A percentile compares a stretch with the other conserved stretches of the same genome.
Conservation (phyloP, 2,113 vertebrate genomes). For the Xenopus laevis region DNA sequence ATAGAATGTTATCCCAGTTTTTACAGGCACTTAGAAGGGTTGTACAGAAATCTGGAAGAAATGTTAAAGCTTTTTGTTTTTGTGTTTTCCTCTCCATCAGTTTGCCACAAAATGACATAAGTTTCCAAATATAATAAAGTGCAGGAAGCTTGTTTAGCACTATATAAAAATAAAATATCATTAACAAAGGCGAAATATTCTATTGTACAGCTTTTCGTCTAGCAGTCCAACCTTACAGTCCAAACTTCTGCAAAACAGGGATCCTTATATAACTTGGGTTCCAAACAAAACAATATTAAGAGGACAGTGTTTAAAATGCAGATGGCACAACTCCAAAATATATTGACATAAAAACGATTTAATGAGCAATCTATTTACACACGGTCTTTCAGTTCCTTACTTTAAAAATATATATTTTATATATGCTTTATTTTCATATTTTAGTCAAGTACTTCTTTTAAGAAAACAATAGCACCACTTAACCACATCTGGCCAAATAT, state of each 20-base stretch:
- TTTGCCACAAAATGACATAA: constrained; percentile 23
- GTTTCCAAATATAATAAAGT: constrained; percentile 36
- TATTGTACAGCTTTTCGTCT: constrained; percentile 27
- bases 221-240: constrained; percentile 25
- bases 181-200: constrained; percentile 36
- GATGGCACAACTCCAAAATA: constrained; percentile 65
- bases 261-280: constrained; percentile 23
- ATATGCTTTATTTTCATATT: constrained; percentile 72
- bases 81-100: constrained; percentile 22
- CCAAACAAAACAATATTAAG: constrained; percentile 16
- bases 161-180: constrained; percentile 29
- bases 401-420: constrained; percentile 77
- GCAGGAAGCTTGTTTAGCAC: constrained; percentile 36
- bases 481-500: constrained; percentile 69
- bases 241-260: constrained; percentile 3
- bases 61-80: neutral
- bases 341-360: constrained; percentile 49
- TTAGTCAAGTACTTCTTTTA: constrained; percentile 80
- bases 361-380: constrained; percentile 65
- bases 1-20: neutral
- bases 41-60: constrained; percentile 13
- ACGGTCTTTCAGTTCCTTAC: constrained; percentile 62
- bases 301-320: constrained; percentile 41
- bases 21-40: constrained; percentile 13
- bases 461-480: constrained; percentile 80